A percentile compares a stretch with the other conserved stretches of the same genome.
Conservation (phyloP, 2,113 vertebrate genomes). For the Podiceps cristatus region DNA sequence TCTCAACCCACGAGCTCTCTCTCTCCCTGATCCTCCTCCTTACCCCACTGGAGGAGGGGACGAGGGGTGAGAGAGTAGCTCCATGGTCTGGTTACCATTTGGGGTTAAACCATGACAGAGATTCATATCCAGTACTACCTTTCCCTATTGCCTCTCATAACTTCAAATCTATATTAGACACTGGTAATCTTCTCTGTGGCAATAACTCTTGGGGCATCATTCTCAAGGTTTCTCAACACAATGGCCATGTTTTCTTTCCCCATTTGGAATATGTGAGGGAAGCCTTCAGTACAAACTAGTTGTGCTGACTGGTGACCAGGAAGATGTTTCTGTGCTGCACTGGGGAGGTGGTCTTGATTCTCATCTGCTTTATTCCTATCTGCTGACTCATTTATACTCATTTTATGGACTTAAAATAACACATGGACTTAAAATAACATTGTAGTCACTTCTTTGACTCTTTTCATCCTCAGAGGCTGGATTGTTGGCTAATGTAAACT, state of each 20-base stretch:
- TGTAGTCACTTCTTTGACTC: neutral
- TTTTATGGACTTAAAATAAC: neutral
- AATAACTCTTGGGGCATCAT: neutral
- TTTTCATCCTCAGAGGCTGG: neutral
- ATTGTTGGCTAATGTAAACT: neutral
- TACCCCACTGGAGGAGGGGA: no score
- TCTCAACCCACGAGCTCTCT: no score
- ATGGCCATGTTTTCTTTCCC: neutral
- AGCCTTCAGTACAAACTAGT: neutral
- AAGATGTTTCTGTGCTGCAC: neutral
- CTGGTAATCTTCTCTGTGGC: neutral
- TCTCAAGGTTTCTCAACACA: neutral
- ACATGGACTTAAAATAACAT: neutral
- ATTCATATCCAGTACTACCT: neutral
- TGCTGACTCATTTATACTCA: neutral
- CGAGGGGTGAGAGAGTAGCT: no score
- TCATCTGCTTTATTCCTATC: neutral
- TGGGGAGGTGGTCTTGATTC: neutral
- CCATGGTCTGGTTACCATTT: no score
- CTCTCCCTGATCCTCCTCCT: no score
- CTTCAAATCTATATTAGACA: neutral
- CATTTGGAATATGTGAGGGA: neutral
- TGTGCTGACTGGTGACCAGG: rapidly evolving
- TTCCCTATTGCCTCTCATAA: neutral
- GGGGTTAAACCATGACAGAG: no score